phyloP scores from a whole-genome alignment of 2,888 invertebrate genomes.

The Sminthurides aquaticus region DNA sequence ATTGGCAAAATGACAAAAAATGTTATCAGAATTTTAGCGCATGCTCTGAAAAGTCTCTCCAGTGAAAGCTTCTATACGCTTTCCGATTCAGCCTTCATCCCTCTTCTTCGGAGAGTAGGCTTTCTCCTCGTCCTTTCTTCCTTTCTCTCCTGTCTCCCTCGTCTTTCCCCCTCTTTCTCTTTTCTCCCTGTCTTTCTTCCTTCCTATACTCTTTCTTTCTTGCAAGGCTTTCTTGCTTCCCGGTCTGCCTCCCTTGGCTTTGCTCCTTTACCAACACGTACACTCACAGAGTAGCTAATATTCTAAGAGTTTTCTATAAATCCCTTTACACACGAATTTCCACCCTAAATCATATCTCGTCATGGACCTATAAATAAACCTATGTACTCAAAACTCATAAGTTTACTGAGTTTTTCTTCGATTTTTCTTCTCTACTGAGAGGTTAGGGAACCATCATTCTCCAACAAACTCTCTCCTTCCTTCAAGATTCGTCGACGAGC shows the following conservation, averaged over 20 bases:
- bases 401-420: neutral
- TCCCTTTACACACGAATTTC: neutral
- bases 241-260: too few species aligned
- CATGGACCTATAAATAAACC: neutral
- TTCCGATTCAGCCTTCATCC: neutral
- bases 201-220: neutral
- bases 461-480: neutral
- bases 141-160: too few species aligned
- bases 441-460: neutral
- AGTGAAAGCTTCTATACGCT: neutral
- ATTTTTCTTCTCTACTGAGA: neutral
- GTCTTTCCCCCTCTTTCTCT: too few species aligned
- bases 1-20: conserved; percentile 41
- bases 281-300: neutral
- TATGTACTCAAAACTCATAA: neutral
- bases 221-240: neutral
- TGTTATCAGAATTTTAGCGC: conserved; percentile 37
- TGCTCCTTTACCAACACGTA: too few species aligned
- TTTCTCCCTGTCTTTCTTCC: neutral
- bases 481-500: too few species aligned
- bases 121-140: too few species aligned
- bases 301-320: neutral
- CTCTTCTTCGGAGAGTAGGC: neutral
- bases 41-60: conserved; percentile 16
- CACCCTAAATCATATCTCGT: neutral